These are phyloP conservation scores for Biston betularia DNA, from an alignment of 2,888 invertebrate species.

Conservation along the genomic window DNA sequence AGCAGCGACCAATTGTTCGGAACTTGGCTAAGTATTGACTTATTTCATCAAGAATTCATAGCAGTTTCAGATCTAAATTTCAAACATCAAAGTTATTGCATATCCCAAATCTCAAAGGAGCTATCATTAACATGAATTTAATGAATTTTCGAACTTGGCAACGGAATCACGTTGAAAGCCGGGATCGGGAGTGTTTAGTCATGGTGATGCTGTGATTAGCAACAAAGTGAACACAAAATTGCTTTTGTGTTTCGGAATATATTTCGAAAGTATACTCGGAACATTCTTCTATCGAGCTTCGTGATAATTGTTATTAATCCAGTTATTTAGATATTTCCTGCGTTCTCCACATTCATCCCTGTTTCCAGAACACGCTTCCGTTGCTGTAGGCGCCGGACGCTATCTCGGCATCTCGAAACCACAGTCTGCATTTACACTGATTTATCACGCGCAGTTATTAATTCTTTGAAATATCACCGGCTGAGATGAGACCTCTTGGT, in stretches of 20 bases:
- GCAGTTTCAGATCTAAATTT: slow-evolving; percentile 11
- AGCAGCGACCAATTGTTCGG: not conserved
- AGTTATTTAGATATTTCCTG: slow-evolving; percentile 20
- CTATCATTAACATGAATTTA: slow-evolving; percentile 7
- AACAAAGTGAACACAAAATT: slow-evolving; percentile 25
- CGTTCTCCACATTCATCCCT: slow-evolving; percentile 12
- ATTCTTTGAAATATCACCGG: slow-evolving; percentile 41
- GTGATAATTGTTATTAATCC: slow-evolving; percentile 16
- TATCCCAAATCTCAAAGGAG: slow-evolving; percentile 13
- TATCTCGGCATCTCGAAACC: slow-evolving; percentile 29
- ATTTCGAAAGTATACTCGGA: slow-evolving; percentile 7
- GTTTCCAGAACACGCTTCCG: slow-evolving; percentile 24
- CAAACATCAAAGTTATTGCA: slow-evolving; percentile 11
- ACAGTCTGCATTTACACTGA: slow-evolving; percentile 36
- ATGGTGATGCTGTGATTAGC: slow-evolving; percentile 20
- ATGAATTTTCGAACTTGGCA: slow-evolving; percentile 10
- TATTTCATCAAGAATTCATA: slow-evolving; percentile 17
- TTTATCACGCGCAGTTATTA: slow-evolving; percentile 43
- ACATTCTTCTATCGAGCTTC: not conserved
- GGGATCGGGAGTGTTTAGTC: slow-evolving; percentile 9
- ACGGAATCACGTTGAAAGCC: not conserved
- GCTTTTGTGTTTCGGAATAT: not conserved
- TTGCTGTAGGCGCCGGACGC: slow-evolving; percentile 27
- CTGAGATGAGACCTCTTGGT: slow-evolving; percentile 28
- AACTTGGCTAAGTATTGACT: slow-evolving; percentile 1